These are phyloP conservation scores for Chlorops oryzae DNA, from an alignment of 1,140 invertebrate species.

Conservation along the genomic window DNA sequence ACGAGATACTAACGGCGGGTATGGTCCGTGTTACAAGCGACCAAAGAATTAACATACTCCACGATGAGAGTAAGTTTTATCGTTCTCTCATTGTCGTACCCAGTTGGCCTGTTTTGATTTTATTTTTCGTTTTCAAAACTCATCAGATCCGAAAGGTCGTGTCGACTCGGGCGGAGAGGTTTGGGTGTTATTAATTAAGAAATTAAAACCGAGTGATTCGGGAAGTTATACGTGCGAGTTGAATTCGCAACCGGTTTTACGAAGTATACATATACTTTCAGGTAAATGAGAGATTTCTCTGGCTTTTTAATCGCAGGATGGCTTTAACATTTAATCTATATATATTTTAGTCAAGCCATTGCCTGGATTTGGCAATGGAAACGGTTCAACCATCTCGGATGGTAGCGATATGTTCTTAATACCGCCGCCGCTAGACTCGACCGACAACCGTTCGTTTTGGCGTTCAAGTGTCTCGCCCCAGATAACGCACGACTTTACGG, in stretches of 20 bases:
- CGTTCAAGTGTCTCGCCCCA: conserved; percentile 29
- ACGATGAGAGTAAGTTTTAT: conserved; percentile 61
- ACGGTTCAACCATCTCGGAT: conserved; percentile 25
- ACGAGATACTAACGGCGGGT: conserved; percentile 69
- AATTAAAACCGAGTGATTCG: conserved; percentile 60
- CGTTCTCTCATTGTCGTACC: too few relatives aligned
- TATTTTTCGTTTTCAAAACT: conserved; percentile 1
- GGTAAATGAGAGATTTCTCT: conserved; percentile 50
- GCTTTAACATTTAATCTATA: neutral
- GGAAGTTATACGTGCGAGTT: conserved; percentile 77
- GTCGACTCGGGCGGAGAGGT: conserved; percentile 62
- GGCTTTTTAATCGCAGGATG: neutral
- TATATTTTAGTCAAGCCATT: conserved; percentile 28
- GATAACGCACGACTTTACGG: conserved; percentile 65
- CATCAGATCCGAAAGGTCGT: conserved; percentile 49
- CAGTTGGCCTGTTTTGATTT: too few relatives aligned
- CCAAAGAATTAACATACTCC: conserved; percentile 61
- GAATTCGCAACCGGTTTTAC: conserved; percentile 68
- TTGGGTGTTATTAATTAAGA: conserved; percentile 74
- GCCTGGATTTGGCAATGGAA: conserved; percentile 4
- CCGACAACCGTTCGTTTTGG: conserved; percentile 45
- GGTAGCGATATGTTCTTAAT: conserved; percentile 49
- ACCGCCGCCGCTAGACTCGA: conserved; percentile 43
- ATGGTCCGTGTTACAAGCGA: conserved; percentile 65
- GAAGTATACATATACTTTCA: conserved; percentile 67